Evolutionary conservation across 2,888 invertebrate species (phyloP).

Genomic region (Meandrusa payeni): DNA sequence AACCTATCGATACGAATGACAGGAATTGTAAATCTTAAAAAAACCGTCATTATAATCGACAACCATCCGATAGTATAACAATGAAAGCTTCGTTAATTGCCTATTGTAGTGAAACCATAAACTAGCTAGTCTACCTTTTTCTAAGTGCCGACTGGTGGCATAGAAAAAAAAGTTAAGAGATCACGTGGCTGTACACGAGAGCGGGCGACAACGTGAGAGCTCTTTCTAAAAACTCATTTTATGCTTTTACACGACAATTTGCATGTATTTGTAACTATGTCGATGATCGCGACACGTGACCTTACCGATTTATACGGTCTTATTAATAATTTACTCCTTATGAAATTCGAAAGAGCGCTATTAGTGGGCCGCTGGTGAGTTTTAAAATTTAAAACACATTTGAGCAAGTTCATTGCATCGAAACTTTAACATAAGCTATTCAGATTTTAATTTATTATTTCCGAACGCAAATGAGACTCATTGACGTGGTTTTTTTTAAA

Average conservation of each 20-base stretch:
- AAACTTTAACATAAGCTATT: slow-evolving; percentile 37
- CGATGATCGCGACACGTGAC: slow-evolving; percentile 37
- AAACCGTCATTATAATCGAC: slow-evolving; percentile 20
- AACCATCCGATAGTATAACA: slow-evolving; percentile 55
- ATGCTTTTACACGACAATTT: slow-evolving; percentile 42
- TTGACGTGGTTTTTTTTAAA: no score
- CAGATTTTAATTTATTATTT: slow-evolving; percentile 26
- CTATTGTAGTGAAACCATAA: slow-evolving; percentile 56
- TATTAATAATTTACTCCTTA: slow-evolving; percentile 41
- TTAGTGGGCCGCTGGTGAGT: slow-evolving; percentile 38
- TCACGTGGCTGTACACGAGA: slow-evolving; percentile 60
- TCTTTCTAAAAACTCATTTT: slow-evolving; percentile 51
- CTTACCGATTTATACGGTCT: slow-evolving; percentile 40
- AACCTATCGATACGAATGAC: slow-evolving; percentile 39
- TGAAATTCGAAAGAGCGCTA: slow-evolving; percentile 48
- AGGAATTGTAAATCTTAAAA: slow-evolving; percentile 49
- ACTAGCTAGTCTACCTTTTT: slow-evolving; percentile 51
- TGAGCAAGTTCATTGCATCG: slow-evolving; percentile 31
- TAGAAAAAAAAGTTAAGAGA: slow-evolving; percentile 42
- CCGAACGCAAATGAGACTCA: slow-evolving; percentile 23
- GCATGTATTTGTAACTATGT: slow-evolving; percentile 41
- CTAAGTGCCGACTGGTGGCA: slow-evolving; percentile 42
- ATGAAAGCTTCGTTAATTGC: slow-evolving; percentile 60
- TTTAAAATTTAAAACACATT: slow-evolving; percentile 40
- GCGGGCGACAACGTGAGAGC: slow-evolving; percentile 45